A percentile compares a stretch with the other conserved stretches of the same genome.
phyloP scores from a whole-genome alignment of 2,797 vertebrate genomes.

The Tadarida brasiliensis region DNA sequence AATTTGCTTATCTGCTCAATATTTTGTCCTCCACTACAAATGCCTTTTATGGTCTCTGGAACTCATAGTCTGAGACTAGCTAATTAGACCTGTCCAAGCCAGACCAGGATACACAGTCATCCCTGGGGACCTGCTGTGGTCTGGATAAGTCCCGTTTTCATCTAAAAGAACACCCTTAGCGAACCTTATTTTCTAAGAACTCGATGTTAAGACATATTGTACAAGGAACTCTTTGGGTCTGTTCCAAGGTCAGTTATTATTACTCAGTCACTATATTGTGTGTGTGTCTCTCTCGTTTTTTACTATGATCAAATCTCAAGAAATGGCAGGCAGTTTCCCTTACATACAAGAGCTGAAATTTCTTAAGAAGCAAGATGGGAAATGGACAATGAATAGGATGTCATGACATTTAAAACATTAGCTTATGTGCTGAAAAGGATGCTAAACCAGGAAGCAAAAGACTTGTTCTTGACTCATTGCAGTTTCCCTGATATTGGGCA shows the following conservation, averaged over 20 bases:
- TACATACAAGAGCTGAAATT: neutral
- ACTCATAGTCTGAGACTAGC: neutral
- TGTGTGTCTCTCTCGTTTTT: neutral
- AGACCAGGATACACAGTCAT: neutral
- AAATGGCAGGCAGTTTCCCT: neutral
- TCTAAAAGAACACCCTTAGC: neutral
- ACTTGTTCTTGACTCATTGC: neutral
- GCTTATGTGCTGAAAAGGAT: neutral
- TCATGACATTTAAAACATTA: neutral
- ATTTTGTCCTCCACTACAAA: neutral
- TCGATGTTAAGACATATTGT: neutral
- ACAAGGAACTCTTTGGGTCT: neutral
- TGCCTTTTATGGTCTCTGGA: neutral
- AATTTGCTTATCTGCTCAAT: neutral
- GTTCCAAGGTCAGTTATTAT: neutral
- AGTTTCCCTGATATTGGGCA: neutral
- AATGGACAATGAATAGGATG: neutral
- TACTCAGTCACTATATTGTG: neutral
- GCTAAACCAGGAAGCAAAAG: neutral
- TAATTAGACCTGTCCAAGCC: neutral
- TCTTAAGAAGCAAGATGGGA: neutral
- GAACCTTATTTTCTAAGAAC: neutral
- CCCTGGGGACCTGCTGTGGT: neutral
- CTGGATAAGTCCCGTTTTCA: neutral
- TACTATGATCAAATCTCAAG: neutral